Evolutionary conservation across 2,797 vertebrate genomes (phyloP), one percentile per base, ranked within the genome.

Genomic region (Lutjanus campechanus): DNA sequence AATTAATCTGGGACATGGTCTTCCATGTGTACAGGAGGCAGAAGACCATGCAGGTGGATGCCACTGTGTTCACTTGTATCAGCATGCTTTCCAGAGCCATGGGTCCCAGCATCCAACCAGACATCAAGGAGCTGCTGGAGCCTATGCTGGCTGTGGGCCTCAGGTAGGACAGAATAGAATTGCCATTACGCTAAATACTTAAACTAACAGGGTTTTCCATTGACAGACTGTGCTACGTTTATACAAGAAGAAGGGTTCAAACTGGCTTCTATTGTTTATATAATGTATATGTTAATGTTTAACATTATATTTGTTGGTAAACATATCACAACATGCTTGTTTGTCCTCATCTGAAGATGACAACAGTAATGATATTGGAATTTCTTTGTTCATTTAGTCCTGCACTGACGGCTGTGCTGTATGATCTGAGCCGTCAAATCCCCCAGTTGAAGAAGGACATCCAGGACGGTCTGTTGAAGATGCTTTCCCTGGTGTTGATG

Each of bases 401-500:
- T 49, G 98, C 98, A 5, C 93, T 99, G 69, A 99, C 98, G 0
- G 97, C 98, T 0, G 98, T 99, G 69, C 95, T 99, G 46, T 99
- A 99, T 0, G 98, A 99, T 95, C 92, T 99, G 95, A 99, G 98
- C 84, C 97, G 97, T 9, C 98, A 99, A 93, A 99, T 99, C 89
- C 97, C 98, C 0, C 98, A 96, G 94, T 91, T 99, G 81, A 99
- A 99, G 95, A 99, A 99, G 84, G 98, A 99, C 88, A 99, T 99
- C 89, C 98, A 99, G 92, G 98, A 99, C 0, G 98, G 98, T 20
- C 95, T 99, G 43, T 93, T 99, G 87, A 99, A 99, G 93, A 99
- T 99, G 98, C 96, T 99, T 0, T 99, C 98, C 2, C 93, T 99
- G 76, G 98, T 99, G 76, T 92, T 99, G 13, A 99, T 99, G 98